phyloP scores from a whole-genome alignment of 2,113 vertebrate genomes.

The Passer domesticus region DNA sequence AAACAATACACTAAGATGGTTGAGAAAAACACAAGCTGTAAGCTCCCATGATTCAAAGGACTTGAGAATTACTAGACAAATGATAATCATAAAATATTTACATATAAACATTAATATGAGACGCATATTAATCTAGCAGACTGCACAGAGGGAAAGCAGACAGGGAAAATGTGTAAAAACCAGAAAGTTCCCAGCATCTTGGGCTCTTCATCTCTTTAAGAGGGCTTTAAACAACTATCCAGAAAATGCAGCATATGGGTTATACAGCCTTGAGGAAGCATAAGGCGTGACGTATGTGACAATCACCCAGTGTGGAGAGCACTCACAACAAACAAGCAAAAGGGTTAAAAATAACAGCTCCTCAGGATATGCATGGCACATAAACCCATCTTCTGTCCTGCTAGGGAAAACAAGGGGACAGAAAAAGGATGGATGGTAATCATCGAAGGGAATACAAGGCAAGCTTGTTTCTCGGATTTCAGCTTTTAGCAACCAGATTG shows the following conservation, averaged over 20 bases:
- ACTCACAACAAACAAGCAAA: background rate
- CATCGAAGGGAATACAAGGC: background rate
- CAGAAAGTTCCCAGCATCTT: background rate
- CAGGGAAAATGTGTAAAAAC: background rate
- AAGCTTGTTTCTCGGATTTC: background rate
- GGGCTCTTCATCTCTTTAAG: fast-evolving
- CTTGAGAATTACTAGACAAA: background rate
- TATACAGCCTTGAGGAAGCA: background rate
- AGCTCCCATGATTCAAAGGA: background rate
- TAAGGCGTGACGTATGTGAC: background rate
- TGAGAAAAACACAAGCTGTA: background rate
- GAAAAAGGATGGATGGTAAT: background rate
- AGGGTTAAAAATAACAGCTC: constrained; percentile 24
- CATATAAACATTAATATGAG: background rate
- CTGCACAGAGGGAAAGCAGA: background rate
- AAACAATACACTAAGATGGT: background rate
- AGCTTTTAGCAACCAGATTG: background rate
- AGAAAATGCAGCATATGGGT: background rate
- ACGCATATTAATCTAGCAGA: background rate
- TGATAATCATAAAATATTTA: background rate
- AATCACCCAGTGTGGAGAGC: background rate
- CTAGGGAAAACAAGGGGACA: background rate
- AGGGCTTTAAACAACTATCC: background rate
- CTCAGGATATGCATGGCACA: background rate
- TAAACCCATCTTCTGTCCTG: background rate